Evolutionary conservation across 2,888 invertebrate species (phyloP), one percentile per base, ranked within the genome.

Genomic region (Macrostomum cliftonense): DNA sequence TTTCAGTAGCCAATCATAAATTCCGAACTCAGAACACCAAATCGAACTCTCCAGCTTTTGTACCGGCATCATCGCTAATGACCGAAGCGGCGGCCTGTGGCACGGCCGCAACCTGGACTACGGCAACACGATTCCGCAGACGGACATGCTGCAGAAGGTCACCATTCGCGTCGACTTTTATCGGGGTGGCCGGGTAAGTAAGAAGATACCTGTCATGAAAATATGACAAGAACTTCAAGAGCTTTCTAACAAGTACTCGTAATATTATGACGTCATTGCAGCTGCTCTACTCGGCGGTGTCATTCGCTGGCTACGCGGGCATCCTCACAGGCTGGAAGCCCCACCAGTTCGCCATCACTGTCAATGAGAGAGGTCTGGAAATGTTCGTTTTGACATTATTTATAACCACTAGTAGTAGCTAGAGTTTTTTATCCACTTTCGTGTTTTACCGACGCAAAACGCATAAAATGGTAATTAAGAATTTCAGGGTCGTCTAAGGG

Each of bases 71-170:
- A 63, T 70, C 11, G 66, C 65, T 7, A 61, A 67, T 53, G 62
- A 67, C 50, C 42, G 42, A 2, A 51, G 56, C 1, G 66, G 66
- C 5, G 52, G 54, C 20, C 63, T 70, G 38, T 63, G 62, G 58
- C 70, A 70, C 48, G 67, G 65, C 4, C 54, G 70, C 36, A 70
- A 70, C 54, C 56, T 70, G 7, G 70, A 70, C 55, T 70, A 67
- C 52, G 57, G 59, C 44, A 64, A 62, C 59, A 28, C 28, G 28
- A 28, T 28, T 4, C 28, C 28, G 5, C 28, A 28, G 28, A 55
- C 57, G 1, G 57, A 58, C 37, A 56, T 60, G 21, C 56, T 62
- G 13, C 53, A 59, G 37, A 61, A 62, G 48, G 49, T 61, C 17
- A 63, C 63, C 1, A 53, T 63, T 19, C 47, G 50, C 20, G 58